Base-by-base conservation (phyloP, 2,113 vertebrate genomes). In the Perca flavescens region DNA sequence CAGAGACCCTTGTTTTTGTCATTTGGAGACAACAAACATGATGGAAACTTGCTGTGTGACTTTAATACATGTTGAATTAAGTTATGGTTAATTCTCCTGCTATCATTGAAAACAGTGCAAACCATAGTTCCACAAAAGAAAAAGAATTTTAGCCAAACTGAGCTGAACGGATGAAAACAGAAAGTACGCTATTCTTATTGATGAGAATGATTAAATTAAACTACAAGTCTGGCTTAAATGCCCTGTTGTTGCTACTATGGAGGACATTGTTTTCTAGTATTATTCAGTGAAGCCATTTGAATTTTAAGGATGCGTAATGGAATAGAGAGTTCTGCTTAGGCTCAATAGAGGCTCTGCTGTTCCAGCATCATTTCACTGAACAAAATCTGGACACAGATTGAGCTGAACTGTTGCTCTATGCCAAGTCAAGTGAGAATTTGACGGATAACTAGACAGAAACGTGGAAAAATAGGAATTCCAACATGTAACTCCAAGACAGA, bases 281-380 rank as follows among this genome's bases (percentile, higher is more conserved):
- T 14, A 47, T n/a, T 49, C 31, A 40, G 1, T 68, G 43, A 52
- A 61, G 2, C 25, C 16, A 25, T 49, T 53, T 68, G 28, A 70
- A 70, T 58, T 7, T 17, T 28, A 53, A 31, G 15, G 3, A 46
- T 1, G 16, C 68, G 19, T 62, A 52, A 40, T 2, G 8, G 56
- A 46, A 40, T 17, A 28, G 22, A 21, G 2, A n/a, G 12, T 11
- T 53, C 8, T 21, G 11, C 13, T 16, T 5, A 19, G 21, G 25
- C 50, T 8, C 22, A 17, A 12, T 46, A 25, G 8, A 61, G 56
- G 62, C 75, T 61, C 62, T 79, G 63, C n/a, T 71, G 7, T 50
- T 83, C 58, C 28, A 40, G 22, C 2, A 71, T 50, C 12, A 16
- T 49, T 12, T 83, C 49, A 43, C 52, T 72, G 43, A 72, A 71